Base-by-base conservation (phyloP, 2,113 vertebrate genomes). In the Alethe diademata region DNA sequence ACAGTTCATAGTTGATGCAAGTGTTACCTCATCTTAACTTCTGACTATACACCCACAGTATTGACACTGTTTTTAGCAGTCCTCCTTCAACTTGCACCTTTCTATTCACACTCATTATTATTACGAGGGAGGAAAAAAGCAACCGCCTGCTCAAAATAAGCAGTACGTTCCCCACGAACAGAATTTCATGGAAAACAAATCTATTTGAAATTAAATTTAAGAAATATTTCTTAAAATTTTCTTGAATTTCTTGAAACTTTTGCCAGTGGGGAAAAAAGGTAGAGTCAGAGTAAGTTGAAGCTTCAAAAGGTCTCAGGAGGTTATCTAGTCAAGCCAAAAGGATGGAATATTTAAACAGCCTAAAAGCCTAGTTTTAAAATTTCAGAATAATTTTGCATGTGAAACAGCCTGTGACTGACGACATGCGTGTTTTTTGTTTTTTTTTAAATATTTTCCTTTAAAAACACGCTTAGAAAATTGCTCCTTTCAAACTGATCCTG, bases 31-130 rank as follows among this genome's bases (percentile, higher is more conserved):
- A 42, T 95, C 80, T 79, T 50, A 90, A 56, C 54, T 94, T 90
- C 92, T 83, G 50, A 73, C 66, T 42, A 91, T 61, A 94, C 76
- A 65, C 73, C 78, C 93, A 89, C 91, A 78, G 43, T 38, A 87
- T 2, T 84, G 57, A 65, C 75, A 66, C 72, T 29, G 42, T 67
- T 88, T 80, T 81, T 83, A 89, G 83, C 86, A 95, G 50, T 29
- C 40, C 40, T 83, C 61, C 82, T 83, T 78, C 75, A 72, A 60
- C 54, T 89, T 66, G 56, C 81, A 92, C 72, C 78, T 92, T 79
- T 81, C 66, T 40, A 71, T 88, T 94, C 60, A 83, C 60, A 80
- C 23, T 62, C 38, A 51, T 60, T 73, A 61, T 71, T 79, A 72
- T 40, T 69, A 64, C 1, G 3, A 23, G 24, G 6, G 24, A 35